Evolutionary conservation across 2,888 invertebrate species (phyloP), one percentile per base, ranked within the genome.

Genomic region (Drosophila prolongata): DNA sequence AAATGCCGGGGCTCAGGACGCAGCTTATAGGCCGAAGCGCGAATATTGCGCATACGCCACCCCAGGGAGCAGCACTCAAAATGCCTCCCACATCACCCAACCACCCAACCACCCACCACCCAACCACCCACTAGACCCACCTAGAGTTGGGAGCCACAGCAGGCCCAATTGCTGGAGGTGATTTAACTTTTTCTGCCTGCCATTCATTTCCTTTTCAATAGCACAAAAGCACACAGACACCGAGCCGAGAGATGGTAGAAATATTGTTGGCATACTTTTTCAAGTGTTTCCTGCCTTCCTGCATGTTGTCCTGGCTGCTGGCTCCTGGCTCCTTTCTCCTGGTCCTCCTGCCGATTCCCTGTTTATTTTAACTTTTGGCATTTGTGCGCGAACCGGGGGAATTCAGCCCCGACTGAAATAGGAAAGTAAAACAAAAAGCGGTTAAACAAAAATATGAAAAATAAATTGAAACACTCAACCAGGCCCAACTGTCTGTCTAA

Each of bases 221-320:
- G 81, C 73, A 81, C 75, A 87, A 87, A 70, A 73, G 66, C 79
- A 73, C 75, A 78, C 69, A 74, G 43, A 47, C 42, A 57, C 37
- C 57, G 40, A 35, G 16, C 30, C 27, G 52, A 46, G 67, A 85
- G 64, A 79, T 66, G 68, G 76, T 67, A 72, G 61, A 82, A 82
- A 81, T 87, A 83, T 83, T 87, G 82, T 81, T 83, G 82, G 82
- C 87, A 81, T 81, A 83, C 85, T 83, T 86, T 83, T 79, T 77
- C 81, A 81, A 83, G 87, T 87, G 87, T 79, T 87, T 83, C 85
- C 82, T 77, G 62, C 43, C 70, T 56, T 30, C 59, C 57, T 65
- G 71, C 46, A 38, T 70, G 61, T 53, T 73, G 58, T 53, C 40
- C 54, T 30, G 62, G 57, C 27, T 67, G 8, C 72, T 14, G 57